These are phyloP conservation scores for Petaurus breviceps DNA, from an alignment of 2,113 vertebrate species.

Conservation along the genomic window DNA sequence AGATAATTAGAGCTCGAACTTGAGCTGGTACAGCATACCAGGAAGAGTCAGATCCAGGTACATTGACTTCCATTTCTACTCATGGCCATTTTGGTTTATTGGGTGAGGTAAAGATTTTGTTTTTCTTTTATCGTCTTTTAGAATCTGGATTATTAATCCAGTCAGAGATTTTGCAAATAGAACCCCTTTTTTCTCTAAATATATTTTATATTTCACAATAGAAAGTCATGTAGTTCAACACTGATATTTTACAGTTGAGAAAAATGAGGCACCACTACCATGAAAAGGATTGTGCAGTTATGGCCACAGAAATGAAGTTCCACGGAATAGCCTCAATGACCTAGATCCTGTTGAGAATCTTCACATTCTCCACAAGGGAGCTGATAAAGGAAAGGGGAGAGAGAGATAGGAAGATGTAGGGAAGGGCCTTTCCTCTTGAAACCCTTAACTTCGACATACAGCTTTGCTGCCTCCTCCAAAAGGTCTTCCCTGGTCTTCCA, in stretches of 20 bases:
- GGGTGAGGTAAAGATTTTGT: neutral
- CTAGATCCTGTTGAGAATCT: neutral
- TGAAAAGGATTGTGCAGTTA: neutral
- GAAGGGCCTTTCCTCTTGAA: neutral
- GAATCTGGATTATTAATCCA: neutral
- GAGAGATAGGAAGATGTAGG: neutral
- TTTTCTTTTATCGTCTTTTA: neutral
- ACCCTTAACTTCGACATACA: neutral
- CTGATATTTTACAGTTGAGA: neutral
- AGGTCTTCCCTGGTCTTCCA: neutral
- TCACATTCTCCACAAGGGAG: neutral
- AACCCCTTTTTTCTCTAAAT: neutral
- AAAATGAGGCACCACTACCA: neutral
- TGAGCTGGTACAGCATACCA: fast-evolving
- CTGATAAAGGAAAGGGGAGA: neutral
- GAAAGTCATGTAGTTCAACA: neutral
- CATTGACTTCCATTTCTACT: fast-evolving
- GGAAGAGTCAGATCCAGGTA: neutral
- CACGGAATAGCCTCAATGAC: neutral
- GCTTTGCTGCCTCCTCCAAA: neutral
- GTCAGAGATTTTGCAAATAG: neutral
- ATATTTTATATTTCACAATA: neutral
- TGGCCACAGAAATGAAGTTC: neutral
- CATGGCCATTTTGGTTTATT: neutral
- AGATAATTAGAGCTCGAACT: neutral